Evolutionary conservation across 2,113 vertebrate genomes (phyloP).

Genomic region (Poicephalus meyeri): DNA sequence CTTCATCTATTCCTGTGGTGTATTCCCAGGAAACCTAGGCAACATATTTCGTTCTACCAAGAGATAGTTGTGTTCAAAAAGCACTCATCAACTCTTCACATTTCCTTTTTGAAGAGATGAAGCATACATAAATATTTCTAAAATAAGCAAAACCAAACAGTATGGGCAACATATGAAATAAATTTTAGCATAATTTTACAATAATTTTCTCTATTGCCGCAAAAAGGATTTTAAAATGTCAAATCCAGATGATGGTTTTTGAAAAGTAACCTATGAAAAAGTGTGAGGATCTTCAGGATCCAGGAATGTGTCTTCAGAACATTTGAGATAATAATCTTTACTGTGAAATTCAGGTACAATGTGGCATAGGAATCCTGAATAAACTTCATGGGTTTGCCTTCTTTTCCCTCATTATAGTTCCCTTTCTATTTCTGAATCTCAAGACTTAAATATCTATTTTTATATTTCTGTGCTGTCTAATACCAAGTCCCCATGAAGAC

Average conservation of each 20-base stretch:
- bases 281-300: neutral
- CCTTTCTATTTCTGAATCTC: neutral
- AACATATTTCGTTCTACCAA: neutral
- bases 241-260: neutral
- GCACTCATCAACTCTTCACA: neutral
- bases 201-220: neutral
- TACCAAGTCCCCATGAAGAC: neutral
- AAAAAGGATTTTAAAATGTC: neutral
- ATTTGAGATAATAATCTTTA: neutral
- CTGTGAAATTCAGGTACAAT: neutral
- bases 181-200: neutral
- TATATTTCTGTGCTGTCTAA: neutral
- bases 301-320: neutral
- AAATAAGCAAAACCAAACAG: neutral
- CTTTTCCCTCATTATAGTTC: neutral
- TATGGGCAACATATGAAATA: neutral
- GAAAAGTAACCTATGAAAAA: neutral
- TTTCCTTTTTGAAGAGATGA: neutral
- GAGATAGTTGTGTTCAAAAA: neutral
- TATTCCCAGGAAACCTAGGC: neutral
- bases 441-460: neutral
- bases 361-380: neutral
- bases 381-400: neutral
- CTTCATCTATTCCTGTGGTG: neutral
- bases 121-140: neutral